Base-by-base conservation (phyloP, 2,888 invertebrate genomes). In the Epicampocera succincta region DNA sequence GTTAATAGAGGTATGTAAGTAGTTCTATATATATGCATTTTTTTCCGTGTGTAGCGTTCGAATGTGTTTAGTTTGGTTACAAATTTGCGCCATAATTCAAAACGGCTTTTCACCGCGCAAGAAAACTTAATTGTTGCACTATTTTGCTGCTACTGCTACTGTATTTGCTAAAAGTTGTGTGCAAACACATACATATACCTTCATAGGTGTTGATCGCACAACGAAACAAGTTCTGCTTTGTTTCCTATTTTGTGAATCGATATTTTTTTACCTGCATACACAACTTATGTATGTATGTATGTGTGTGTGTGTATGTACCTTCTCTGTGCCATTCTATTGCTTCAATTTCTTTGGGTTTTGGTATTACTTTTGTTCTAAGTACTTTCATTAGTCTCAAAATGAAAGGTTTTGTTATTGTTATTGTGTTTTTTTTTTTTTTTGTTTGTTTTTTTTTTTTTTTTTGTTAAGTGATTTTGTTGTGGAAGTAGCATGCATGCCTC, bases 31-130 rank as follows among this genome's bases (percentile, higher is more conserved):
- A 21, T 46, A 48, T 25, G 38, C 33, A 6, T 40, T 38, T 25
- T 40, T 54, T 21, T 15, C 42, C 38, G 56, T 77, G 25, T 46
- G 52, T 9, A 33, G 33, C 33, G 52, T 60, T 60, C 21, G 42
- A 68, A 52, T 17, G 38, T 25, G 15, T 17, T 68, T 58, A 65
- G 69, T 77, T 79, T 58, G 52, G 74, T 68, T 63, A 72, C 78
- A 78, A 80, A 79, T 81, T 83, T 78, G 63, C 58, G 69, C 72
- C 66, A 79, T 84, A 78, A 84, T 73, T 81, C 72, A 75, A 58
- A 83, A 71, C 69, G 73, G 66, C 73, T 71, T 77, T 69, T 40
- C 54, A 48, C 76, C 58, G 29, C 58, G 29, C 61, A 77, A 69
- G 56, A 77, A 65, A 77, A 82, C 73, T 71, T 82, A 78, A 78